These are phyloP conservation scores for Agrenia bidenticulata DNA, from an alignment of 2,888 invertebrate species.

Conservation along the genomic window DNA sequence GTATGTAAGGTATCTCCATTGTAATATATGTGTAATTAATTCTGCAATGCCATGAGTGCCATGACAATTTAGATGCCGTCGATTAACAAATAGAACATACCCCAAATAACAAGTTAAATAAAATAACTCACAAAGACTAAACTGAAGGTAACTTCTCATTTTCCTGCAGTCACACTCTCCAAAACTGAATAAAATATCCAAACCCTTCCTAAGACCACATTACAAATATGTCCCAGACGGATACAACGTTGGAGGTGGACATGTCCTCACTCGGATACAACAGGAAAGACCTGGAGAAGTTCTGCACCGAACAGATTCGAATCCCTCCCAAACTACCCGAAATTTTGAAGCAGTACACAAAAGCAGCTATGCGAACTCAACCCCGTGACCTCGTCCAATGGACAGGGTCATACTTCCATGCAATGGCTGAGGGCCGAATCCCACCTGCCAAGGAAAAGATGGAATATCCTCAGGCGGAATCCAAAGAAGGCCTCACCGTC, in stretches of 20 bases:
- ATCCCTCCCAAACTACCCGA: constrained; percentile 80
- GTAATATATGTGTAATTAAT: too few relatives aligned
- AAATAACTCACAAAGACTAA: too few relatives aligned
- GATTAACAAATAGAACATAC: too few relatives aligned
- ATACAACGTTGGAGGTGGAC: constrained; percentile 1
- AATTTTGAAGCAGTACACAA: constrained; percentile 81
- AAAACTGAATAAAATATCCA: too few relatives aligned
- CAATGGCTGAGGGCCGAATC: constrained; percentile 71
- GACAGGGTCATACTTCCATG: constrained; percentile 80
- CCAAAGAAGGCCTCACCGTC: constrained; percentile 72
- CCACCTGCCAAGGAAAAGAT: constrained; percentile 78
- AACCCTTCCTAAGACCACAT: too few relatives aligned
- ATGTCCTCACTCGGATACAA: constrained; percentile 54
- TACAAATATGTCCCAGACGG: too few relatives aligned
- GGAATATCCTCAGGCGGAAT: constrained; percentile 69
- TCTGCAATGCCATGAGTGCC: too few relatives aligned
- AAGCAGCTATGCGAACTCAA: constrained; percentile 87
- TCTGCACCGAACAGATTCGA: constrained; percentile 77
- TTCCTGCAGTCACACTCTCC: too few relatives aligned
- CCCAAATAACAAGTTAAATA: too few relatives aligned
- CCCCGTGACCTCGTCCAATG: constrained; percentile 82
- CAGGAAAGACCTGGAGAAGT: constrained; percentile 67
- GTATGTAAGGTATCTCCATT: too few relatives aligned
- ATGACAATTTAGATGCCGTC: too few relatives aligned
- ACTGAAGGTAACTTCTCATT: too few relatives aligned